Percentiles rank a stretch among this genome's conserved stretches.
These are phyloP conservation scores for Anhinga anhinga DNA, from an alignment of 2,113 vertebrate genomes.

Conservation along the genomic window DNA sequence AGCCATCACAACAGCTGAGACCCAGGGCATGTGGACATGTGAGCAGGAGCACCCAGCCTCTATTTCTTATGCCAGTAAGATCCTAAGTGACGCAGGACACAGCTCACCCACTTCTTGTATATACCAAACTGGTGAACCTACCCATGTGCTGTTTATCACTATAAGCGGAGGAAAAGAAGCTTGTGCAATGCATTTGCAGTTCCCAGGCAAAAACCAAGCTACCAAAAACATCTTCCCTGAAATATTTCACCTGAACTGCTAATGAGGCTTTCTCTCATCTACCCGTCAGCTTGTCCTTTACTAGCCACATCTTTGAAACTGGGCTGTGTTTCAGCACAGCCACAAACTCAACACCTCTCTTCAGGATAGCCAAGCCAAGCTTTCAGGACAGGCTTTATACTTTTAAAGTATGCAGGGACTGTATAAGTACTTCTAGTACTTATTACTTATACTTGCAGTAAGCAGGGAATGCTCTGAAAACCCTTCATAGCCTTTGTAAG, in stretches of 20 bases:
- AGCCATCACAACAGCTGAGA: not conserved
- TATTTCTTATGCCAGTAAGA: rapidly evolving
- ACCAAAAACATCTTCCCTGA: not conserved
- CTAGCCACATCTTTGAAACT: not conserved
- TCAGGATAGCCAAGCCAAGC: not conserved
- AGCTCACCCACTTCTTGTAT: not conserved
- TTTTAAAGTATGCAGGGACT: not conserved
- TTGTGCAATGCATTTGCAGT: not conserved
- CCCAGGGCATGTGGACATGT: not conserved
- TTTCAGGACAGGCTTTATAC: not conserved
- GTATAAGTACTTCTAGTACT: too few relatives aligned
- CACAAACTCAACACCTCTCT: not conserved
- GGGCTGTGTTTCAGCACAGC: not conserved
- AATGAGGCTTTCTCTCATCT: not conserved
- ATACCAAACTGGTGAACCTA: not conserved
- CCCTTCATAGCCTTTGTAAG: not conserved
- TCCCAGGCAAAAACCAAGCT: not conserved
- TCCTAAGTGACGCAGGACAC: not conserved
- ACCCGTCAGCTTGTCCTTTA: not conserved
- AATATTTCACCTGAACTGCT: not conserved
- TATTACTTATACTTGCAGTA: too few relatives aligned
- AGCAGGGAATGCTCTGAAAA: not conserved
- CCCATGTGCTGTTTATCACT: not conserved
- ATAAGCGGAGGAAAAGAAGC: not conserved
- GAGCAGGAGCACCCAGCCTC: not conserved